Evolutionary conservation across 1,140 invertebrate species (phyloP).

Genomic region (Geopemphigus sp.): DNA sequence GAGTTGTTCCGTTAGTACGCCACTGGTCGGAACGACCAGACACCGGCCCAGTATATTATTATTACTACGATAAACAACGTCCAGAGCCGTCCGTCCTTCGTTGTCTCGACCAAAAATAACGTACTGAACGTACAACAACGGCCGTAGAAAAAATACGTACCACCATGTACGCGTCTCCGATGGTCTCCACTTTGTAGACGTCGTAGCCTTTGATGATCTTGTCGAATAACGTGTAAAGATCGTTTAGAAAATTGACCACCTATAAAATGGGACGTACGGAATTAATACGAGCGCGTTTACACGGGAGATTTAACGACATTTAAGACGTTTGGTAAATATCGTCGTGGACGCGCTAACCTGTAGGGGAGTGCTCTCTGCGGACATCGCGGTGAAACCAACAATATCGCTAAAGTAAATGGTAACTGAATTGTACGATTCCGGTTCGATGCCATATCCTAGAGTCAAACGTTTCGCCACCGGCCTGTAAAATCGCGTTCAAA

Average conservation of each 20-base stretch:
- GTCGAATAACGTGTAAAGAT: constrained; percentile 93
- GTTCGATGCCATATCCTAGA: constrained; percentile 84
- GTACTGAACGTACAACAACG: no score
- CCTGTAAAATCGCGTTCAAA: constrained; percentile 57
- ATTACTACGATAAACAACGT: no score
- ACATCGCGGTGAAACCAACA: constrained; percentile 96
- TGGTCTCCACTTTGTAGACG: constrained; percentile 96
- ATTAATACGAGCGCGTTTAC: no score
- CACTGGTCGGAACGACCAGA: no score
- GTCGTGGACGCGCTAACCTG: constrained; percentile 60
- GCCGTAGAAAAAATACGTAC: constrained; percentile 59
- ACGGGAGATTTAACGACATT: no score
- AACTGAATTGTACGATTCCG: constrained; percentile 88
- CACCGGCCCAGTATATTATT: no score
- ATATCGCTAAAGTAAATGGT: constrained; percentile 99
- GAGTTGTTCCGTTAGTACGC: no score
- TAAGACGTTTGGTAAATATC: no score
- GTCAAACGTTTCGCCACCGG: constrained; percentile 82
- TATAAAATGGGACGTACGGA: no score
- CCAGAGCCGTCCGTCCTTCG: no score
- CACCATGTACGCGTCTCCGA: constrained; percentile 91
- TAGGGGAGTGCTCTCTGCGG: constrained; percentile 88
- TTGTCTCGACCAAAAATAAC: no score
- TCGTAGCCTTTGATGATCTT: constrained; percentile 90
- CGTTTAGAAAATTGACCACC: constrained; percentile 94